phyloP scores from a whole-genome alignment of 2,113 vertebrate genomes.

The Serinus canaria region DNA sequence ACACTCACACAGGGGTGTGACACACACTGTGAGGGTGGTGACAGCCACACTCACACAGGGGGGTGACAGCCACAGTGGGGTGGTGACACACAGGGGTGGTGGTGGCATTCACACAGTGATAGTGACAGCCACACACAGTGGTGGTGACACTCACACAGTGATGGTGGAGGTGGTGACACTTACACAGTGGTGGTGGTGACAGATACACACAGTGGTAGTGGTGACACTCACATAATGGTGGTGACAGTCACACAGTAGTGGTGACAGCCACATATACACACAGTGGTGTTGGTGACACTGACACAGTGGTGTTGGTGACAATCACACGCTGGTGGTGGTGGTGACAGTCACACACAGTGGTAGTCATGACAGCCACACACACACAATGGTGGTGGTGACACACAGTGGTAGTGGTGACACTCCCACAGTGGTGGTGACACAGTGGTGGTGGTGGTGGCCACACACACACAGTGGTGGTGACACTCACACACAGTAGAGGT shows the following conservation, averaged over 20 bases:
- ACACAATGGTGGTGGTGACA: not conserved
- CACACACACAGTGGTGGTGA: no score
- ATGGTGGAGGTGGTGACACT: no score
- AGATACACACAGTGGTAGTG: not conserved
- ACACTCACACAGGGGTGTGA: not conserved
- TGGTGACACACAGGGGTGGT: not conserved
- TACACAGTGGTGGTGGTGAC: not conserved
- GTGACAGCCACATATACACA: not conserved
- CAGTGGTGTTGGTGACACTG: rapidly evolving
- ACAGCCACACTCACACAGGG: not conserved
- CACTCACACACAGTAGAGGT: no score
- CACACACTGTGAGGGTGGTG: not conserved
- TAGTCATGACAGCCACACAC: not conserved
- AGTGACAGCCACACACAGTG: no score
- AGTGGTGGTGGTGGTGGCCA: not conserved
- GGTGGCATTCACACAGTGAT: no score
- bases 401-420: no score
- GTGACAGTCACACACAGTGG: no score
- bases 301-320: no score
- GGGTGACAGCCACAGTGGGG: no score
- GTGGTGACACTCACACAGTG: not conserved
- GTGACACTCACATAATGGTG: not conserved
- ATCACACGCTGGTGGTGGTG: no score
- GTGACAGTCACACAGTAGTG: not conserved
- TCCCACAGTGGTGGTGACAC: no score